Evolutionary conservation across 2,113 vertebrate genomes (phyloP), one percentile per base, ranked within the genome.

Genomic region (Strix aluco): DNA sequence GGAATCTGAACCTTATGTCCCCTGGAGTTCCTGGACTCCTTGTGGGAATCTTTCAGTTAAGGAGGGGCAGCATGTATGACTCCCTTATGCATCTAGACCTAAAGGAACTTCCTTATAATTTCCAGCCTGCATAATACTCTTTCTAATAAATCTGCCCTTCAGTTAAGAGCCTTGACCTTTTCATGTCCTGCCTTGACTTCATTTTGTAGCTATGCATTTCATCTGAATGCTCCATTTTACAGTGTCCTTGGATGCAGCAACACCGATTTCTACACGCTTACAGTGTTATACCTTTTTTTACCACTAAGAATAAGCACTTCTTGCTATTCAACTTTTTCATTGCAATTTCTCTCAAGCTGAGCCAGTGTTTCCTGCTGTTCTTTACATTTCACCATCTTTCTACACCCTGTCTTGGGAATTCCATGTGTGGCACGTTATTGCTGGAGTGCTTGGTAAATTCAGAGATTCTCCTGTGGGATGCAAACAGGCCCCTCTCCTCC

Each of bases 361-460:
- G 32, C 6, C 7, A 38, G 20, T 7, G 7, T 79, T 55, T 92
- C 26, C 15, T 72, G 13, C 19, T 15, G 5, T 72, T 67, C 36
- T 88, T 82, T 57, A 44, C 8, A 32, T 46, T 79, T 75, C 20
- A 30, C 5, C 1, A 0, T 42, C 70, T 78, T 91, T 78, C 29
- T 13, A n/a, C 20, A 55, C 9, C 4, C 22, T 54, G 5, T 62
- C 30, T 81, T 66, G 40, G 19, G 19, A 19, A 58, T 13, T 61
- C 6, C 19, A 9, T 15, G 1, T 20, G 16, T 62, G 59, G 25
- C 9, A 34, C 0, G 0, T 23, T 54, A 42, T 42, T 74, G 47
- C 21, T 9, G 2, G 42, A 72, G 16, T 42, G 5, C 8, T 47
- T 26, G 44, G 27, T 38, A 75, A 91, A 30, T 55, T 81, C 52